phyloP scores from a whole-genome alignment of 2,797 vertebrate species.

The Rousettus madagascariensis region DNA sequence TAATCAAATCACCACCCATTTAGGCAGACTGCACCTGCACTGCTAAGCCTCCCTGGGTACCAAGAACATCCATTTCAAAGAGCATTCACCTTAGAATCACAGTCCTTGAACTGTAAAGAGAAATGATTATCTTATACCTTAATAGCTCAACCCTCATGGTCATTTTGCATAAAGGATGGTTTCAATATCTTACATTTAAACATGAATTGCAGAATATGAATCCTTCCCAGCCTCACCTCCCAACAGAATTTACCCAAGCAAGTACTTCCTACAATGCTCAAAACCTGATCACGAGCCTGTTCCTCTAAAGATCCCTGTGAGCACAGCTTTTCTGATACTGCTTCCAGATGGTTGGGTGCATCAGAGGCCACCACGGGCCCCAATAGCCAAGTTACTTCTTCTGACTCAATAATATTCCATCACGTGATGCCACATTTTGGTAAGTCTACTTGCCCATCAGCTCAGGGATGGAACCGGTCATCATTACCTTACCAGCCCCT shows the following conservation, averaged over 20 bases:
- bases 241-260: neutral
- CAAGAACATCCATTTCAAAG: neutral
- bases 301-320: neutral
- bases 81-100: constrained; percentile 42
- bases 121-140: neutral
- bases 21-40: constrained; percentile 22
- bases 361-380: neutral
- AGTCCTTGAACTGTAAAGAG: constrained; percentile 58
- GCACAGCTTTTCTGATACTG: neutral
- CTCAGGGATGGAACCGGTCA: neutral
- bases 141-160: neutral
- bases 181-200: neutral
- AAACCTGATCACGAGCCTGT: neutral
- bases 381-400: neutral
- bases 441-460: neutral
- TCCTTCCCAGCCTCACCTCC: neutral
- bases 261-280: neutral
- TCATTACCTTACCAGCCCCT: constrained; percentile 34
- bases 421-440: neutral
- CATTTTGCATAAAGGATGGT: neutral
- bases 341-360: neutral
- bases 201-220: neutral
- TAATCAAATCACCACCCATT: constrained; percentile 47
- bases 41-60: neutral
- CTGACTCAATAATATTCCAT: neutral